Percentiles rank a stretch among this genome's conserved stretches.
phyloP scores from a whole-genome alignment of 2,888 invertebrate genomes.

The Linnaemya tessellans region DNA sequence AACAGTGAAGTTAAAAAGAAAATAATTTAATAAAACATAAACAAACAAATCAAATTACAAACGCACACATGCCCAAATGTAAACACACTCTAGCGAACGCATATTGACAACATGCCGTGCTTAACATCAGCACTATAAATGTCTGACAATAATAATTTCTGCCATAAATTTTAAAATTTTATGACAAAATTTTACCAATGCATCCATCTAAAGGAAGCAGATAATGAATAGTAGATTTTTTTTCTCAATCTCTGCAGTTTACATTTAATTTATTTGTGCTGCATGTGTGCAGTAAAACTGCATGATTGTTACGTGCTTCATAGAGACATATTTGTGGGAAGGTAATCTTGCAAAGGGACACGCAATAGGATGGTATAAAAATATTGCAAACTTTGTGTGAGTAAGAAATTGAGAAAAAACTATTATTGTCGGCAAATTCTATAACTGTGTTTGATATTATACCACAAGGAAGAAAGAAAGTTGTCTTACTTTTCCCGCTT shows the following conservation, averaged over 20 bases:
- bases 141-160: conserved; percentile 77
- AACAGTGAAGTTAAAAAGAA: conserved; percentile 13
- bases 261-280: conserved; percentile 29
- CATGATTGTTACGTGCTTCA: neutral
- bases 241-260: neutral
- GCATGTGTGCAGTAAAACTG: conserved; percentile 26
- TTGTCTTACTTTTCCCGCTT: no score
- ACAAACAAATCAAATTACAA: conserved; percentile 59
- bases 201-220: conserved; percentile 50
- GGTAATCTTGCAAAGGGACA: neutral
- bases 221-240: conserved; percentile 32
- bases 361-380: neutral
- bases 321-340: conserved; percentile 15
- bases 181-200: conserved; percentile 68
- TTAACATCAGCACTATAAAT: conserved; percentile 76
- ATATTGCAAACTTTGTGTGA: neutral
- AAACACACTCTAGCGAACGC: neutral
- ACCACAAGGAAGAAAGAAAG: no score
- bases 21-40: conserved; percentile 44
- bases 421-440: no score
- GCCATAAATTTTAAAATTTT: conserved; percentile 77
- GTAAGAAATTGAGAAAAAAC: neutral
- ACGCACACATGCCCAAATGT: conserved; percentile 7
- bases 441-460: no score
- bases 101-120: neutral